Evolutionary conservation across 2,888 invertebrate species (phyloP), one percentile per base, ranked within the genome.

Genomic region (Dynastes grantii): DNA sequence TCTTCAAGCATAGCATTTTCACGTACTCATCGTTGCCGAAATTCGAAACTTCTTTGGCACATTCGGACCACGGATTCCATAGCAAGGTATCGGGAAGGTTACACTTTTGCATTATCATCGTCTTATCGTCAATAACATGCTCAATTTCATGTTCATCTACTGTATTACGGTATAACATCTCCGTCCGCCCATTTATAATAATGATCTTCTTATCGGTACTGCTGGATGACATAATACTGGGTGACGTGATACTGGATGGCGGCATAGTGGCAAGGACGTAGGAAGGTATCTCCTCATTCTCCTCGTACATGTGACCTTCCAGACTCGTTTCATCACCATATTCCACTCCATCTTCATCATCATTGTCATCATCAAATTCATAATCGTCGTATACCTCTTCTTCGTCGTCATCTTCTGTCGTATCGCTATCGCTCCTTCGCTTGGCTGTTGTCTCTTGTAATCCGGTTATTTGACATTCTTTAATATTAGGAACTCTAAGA

Each of bases 61-160:
- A 3, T 16, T 63, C 64, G 0, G 16, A 37, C 77, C 79, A 76
- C 2, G 80, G 80, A 77, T 80, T 80, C 80, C 80, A 80, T 8
- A 80, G n/a, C 4, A 77, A 40, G 2, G 77, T 80, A 49, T 80
- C 79, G 1, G 77, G 77, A 76, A 77, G 77, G 67, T 78, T 79
- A 5, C 32, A 0, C 58, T 79, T 80, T 4, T 37, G n/a, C 22
- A 80, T 70, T 58, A 49, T 67, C 71, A 79, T 77, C 22, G 53
- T 78, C 37, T 73, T 27, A 11, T 64, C 65, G 5, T 53, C 37
- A 4, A 75, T 16, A n/a, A 64, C 64, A 53, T 80, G 77, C 6
- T 77, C 58, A 8, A 80, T 27, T 13, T 68, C 63, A 37, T 75
- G 77, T 11, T 77, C 65, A 13, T 79, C 49, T 16, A 27, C 13